Conservation (phyloP, 2,797 vertebrate species). For the Carduelis carduelis region DNA sequence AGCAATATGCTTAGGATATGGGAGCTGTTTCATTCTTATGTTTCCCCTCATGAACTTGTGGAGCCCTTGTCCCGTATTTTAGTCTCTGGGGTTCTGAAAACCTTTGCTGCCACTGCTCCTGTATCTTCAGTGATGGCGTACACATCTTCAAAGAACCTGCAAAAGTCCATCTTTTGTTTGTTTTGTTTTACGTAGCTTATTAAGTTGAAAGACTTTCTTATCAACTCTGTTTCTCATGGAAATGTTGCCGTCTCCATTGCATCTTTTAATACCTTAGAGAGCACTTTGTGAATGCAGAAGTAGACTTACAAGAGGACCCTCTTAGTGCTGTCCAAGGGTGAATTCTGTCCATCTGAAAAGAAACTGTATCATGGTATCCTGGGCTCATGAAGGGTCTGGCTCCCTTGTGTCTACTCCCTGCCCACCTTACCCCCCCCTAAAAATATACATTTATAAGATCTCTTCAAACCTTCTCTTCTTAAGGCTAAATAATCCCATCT, state of each 20-base stretch:
- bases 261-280: background rate
- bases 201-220: background rate
- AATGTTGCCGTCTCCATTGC: background rate
- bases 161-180: background rate
- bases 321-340: background rate
- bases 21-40: background rate
- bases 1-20: background rate
- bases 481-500: background rate
- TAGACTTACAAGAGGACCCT: background rate
- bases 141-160: background rate
- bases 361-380: background rate
- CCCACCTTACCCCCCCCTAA: rapidly evolving
- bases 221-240: background rate
- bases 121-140: background rate
- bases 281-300: background rate
- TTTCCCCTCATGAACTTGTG: background rate
- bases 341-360: background rate
- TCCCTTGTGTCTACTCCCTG: background rate
- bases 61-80: background rate
- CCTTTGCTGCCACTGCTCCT: background rate
- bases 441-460: background rate
- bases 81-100: background rate
- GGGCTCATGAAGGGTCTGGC: background rate
- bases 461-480: background rate
- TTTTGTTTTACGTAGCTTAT: background rate